Conservation (phyloP, 1,140 invertebrate species). For the Grapholita molesta region DNA sequence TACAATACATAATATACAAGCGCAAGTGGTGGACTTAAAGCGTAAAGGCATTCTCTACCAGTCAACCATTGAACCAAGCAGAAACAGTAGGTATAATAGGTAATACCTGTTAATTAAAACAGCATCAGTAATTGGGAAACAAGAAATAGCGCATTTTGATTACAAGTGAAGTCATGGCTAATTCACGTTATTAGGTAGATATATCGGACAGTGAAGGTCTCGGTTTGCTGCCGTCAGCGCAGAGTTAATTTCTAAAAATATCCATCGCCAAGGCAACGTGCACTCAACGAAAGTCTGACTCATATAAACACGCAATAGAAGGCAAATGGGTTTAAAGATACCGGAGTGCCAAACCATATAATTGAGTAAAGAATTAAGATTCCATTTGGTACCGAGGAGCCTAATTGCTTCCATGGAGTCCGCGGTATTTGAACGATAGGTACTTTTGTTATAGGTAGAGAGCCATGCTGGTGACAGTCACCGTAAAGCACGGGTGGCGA, state of each 20-base stretch:
- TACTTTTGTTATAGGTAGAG: too few species aligned
- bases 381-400: background rate
- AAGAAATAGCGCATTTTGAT: background rate
- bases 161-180: background rate
- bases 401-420: background rate
- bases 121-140: background rate
- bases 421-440: too few species aligned
- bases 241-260: conserved; percentile 35
- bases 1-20: too few species aligned
- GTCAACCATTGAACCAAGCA: too few species aligned
- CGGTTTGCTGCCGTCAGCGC: conserved; percentile 22
- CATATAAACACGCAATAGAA: conserved; percentile 6
- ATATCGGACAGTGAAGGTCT: conserved; percentile 5
- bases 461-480: too few species aligned
- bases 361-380: too few species aligned
- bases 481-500: too few species aligned
- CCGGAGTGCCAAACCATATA: too few species aligned
- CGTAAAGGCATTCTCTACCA: too few species aligned
- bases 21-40: too few species aligned
- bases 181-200: background rate
- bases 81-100: too few species aligned
- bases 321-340: background rate
- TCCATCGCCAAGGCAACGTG: conserved; percentile 22
- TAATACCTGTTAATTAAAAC: too few species aligned
- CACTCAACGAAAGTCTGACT: conserved; percentile 14